Percentiles rank a stretch among this genome's conserved stretches.
Evolutionary conservation across 1,140 invertebrate genomes (phyloP).

Genomic region (Panagrolaimus sp.): DNA sequence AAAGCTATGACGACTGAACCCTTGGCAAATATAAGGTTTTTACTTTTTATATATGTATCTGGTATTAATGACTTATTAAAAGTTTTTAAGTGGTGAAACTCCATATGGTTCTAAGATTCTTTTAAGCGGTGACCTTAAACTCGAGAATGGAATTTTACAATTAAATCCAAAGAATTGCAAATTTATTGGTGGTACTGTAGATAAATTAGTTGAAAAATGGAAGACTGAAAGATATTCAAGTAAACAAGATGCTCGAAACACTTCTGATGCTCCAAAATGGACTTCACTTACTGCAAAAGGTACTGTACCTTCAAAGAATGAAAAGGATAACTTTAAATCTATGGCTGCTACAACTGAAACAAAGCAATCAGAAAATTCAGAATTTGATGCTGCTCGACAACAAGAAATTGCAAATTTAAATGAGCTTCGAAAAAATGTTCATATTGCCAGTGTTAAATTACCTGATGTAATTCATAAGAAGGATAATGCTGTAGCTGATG

Average conservation of each 20-base stretch:
- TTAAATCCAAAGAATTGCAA: constrained; percentile 58
- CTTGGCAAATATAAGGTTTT: constrained; percentile 57
- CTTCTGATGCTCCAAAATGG: constrained; percentile 24
- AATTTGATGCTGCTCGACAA: neutral
- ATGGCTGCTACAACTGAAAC: neutral
- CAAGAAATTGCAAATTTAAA: neutral
- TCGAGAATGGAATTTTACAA: constrained; percentile 59
- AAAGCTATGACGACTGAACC: constrained; percentile 55
- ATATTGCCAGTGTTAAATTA: neutral
- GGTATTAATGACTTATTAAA: constrained; percentile 14
- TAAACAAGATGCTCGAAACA: no score
- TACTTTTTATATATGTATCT: constrained; percentile 3
- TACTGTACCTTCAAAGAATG: neutral
- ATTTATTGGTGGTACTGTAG: constrained; percentile 60
- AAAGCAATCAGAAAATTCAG: neutral
- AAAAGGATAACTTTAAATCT: neutral
- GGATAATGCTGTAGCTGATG: neutral
- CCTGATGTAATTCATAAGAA: neutral
- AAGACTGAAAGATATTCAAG: constrained; percentile 56
- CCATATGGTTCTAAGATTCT: constrained; percentile 60
- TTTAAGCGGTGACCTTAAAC: constrained; percentile 55
- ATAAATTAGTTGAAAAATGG: constrained; percentile 60
- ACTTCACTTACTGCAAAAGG: constrained; percentile 12
- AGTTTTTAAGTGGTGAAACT: constrained; percentile 55
- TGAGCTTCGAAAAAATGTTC: neutral